A percentile compares a stretch with the other conserved stretches of the same genome.
Evolutionary conservation across 2,888 invertebrate species (phyloP).

Genomic region (Cryptus armator): DNA sequence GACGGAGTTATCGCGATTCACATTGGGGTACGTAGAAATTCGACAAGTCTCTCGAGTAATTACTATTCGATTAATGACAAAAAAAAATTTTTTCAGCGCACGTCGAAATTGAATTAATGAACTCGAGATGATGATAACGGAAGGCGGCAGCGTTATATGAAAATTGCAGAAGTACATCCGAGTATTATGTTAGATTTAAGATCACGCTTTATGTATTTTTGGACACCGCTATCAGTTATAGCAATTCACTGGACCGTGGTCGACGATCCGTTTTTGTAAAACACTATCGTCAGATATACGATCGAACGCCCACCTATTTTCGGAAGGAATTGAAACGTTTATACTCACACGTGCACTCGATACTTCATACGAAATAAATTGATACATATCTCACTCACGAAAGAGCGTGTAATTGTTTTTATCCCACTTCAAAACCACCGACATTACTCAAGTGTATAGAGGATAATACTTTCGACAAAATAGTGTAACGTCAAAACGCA

Average conservation of each 20-base stretch:
- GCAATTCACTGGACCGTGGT: not conserved
- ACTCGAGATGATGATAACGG: not conserved
- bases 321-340: not conserved
- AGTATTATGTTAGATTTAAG: not conserved
- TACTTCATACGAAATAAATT: slow-evolving; percentile 1
- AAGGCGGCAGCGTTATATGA: not conserved
- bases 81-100: slow-evolving; percentile 45
- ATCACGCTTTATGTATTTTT: not conserved
- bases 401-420: not conserved
- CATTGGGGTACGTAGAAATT: slow-evolving; percentile 66
- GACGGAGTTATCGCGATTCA: slow-evolving; percentile 92
- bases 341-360: not conserved
- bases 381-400: not conserved
- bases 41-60: not conserved
- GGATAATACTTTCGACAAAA: slow-evolving; percentile 1
- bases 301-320: not conserved
- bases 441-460: slow-evolving; percentile 18
- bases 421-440: not conserved
- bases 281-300: not conserved
- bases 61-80: not conserved
- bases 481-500: not conserved
- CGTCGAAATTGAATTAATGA: slow-evolving; percentile 21
- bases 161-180: not conserved
- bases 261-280: not conserved
- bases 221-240: not conserved